These are phyloP conservation scores for Himalopsyche japonica DNA, from an alignment of 2,888 invertebrate genomes.

Conservation along the genomic window DNA sequence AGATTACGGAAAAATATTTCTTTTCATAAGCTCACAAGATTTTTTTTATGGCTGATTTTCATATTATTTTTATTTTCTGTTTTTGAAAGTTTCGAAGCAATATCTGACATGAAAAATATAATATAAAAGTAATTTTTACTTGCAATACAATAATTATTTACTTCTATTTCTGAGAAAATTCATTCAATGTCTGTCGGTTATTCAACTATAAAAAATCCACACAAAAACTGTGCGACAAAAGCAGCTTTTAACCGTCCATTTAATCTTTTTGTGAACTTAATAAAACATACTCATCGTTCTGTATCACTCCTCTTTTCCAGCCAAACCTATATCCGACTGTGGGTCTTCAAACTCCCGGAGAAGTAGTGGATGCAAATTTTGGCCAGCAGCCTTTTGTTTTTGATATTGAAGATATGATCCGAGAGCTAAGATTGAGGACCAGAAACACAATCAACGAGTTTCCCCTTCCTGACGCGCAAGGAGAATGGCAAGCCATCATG, in stretches of 20 bases:
- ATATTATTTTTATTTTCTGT: too few relatives aligned
- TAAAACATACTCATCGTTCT: neutral
- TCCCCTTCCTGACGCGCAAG: conserved; percentile 82
- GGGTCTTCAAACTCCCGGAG: conserved; percentile 97
- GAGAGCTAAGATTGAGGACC: conserved; percentile 84
- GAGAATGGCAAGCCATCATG: conserved; percentile 90
- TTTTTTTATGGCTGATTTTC: too few relatives aligned
- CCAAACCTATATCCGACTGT: conserved; percentile 96
- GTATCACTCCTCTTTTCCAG: conserved; percentile 57
- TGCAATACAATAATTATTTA: too few relatives aligned
- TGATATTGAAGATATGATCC: conserved; percentile 96
- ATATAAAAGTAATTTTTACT: too few relatives aligned
- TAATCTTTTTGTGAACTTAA: neutral
- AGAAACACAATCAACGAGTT: conserved; percentile 83
- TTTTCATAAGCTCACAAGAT: too few relatives aligned
- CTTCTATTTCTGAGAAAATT: too few relatives aligned
- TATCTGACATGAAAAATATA: too few relatives aligned
- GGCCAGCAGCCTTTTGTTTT: conserved; percentile 97
- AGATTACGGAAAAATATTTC: too few relatives aligned
- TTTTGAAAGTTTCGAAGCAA: too few relatives aligned
- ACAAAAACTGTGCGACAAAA: neutral
- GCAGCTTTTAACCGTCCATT: neutral
- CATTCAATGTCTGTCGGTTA: neutral
- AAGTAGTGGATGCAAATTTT: conserved; percentile 98
- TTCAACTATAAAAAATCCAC: neutral